A percentile compares a stretch with the other conserved stretches of the same genome.
These are phyloP conservation scores for Coptodon bakossiorum DNA, from an alignment of 2,113 vertebrate genomes.

Conservation along the genomic window DNA sequence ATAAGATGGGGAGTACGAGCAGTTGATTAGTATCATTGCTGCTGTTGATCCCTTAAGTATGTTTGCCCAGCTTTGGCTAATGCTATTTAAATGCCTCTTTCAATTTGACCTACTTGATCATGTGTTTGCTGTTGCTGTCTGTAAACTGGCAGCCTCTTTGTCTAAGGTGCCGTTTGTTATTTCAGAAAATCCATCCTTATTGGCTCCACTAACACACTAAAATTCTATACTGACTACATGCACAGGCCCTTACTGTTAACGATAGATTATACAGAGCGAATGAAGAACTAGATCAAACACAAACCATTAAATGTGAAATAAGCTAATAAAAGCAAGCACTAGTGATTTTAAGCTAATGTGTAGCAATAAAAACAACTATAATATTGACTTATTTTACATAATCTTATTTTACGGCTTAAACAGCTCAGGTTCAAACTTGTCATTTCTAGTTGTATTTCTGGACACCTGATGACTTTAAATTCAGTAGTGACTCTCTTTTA, in stretches of 20 bases:
- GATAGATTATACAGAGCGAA: fast-evolving
- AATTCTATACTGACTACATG: background rate
- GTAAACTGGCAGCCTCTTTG: background rate
- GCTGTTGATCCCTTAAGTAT: background rate
- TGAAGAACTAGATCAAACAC: background rate
- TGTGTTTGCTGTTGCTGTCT: background rate
- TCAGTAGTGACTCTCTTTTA: background rate
- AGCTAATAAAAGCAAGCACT: background rate
- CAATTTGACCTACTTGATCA: background rate
- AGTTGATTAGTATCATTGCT: background rate
- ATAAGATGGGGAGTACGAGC: background rate
- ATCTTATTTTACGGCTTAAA: background rate
- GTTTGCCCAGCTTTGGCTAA: background rate
- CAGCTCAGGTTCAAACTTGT: background rate
- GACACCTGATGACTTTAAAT: background rate
- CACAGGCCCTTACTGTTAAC: background rate
- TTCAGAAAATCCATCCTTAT: background rate
- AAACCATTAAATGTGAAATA: background rate
- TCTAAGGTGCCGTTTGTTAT: background rate
- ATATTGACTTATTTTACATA: background rate
- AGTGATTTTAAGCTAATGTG: background rate
- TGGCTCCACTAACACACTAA: fast-evolving
- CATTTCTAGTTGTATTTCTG: background rate
- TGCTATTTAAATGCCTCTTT: background rate
- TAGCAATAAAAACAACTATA: background rate